Conservation (phyloP, 2,113 vertebrate species). For the Pachypanchax playfairii region DNA sequence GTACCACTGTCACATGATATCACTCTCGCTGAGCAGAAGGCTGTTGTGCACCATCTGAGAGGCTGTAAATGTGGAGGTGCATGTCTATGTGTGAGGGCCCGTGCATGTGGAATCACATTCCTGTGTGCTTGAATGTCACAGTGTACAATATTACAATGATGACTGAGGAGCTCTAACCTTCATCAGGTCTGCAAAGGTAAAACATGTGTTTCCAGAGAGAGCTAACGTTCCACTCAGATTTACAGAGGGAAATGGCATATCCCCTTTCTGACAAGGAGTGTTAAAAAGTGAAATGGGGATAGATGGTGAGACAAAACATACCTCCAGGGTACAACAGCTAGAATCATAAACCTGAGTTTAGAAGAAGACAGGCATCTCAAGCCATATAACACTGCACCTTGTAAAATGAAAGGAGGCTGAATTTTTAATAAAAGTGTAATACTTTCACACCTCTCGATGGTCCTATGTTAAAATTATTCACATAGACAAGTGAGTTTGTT, state of each 20-base stretch:
- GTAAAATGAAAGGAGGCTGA: constrained; percentile 45
- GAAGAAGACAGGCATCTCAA: constrained; percentile 42
- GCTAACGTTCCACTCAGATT: constrained; percentile 62
- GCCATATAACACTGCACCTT: constrained; percentile 36
- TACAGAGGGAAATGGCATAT: constrained; percentile 72
- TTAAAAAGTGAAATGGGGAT: constrained; percentile 69
- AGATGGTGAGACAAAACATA: constrained; percentile 66
- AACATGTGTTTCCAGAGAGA: constrained; percentile 75
- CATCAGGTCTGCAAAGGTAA: constrained; percentile 70
- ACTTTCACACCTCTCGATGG: constrained; percentile 12
- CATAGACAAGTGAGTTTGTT: constrained; percentile 8
- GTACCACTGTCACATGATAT: constrained; percentile 73
- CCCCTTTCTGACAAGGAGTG: constrained; percentile 68
- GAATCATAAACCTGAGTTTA: constrained; percentile 54
- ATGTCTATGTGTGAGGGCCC: constrained; percentile 10
- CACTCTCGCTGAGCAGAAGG: constrained; percentile 51
- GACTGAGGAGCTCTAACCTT: constrained; percentile 72
- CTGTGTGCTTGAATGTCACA: constrained; percentile 52
- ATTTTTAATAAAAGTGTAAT: constrained; percentile 50
- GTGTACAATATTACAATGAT: constrained; percentile 52
- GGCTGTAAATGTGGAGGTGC: constrained; percentile 16
- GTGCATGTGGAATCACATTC: constrained; percentile 47
- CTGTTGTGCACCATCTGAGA: constrained; percentile 30
- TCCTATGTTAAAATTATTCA: constrained; percentile 16
- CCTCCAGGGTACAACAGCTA: constrained; percentile 53